Percentiles rank a stretch among this genome's conserved stretches.
Evolutionary conservation across 2,113 vertebrate genomes (phyloP).

Genomic region (Marcusenius ussheri): DNA sequence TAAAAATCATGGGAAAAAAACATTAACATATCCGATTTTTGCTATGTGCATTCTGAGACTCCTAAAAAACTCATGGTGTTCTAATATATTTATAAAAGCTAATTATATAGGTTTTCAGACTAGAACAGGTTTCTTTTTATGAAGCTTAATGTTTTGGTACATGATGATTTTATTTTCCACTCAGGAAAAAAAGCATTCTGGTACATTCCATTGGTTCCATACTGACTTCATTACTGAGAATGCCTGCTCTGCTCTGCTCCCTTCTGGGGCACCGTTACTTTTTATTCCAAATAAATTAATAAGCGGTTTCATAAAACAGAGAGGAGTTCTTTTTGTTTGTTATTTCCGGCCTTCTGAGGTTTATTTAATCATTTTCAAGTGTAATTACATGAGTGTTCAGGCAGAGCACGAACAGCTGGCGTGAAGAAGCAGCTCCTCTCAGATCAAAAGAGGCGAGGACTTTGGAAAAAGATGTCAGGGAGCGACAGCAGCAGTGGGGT

Average conservation of each 20-base stretch:
- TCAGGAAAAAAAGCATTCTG: neutral
- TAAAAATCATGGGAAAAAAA: neutral
- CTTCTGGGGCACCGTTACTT: neutral
- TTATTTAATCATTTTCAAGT: slow-evolving; percentile 7
- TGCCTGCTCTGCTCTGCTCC: neutral
- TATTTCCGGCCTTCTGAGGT: neutral
- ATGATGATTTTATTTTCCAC: slow-evolving; percentile 8
- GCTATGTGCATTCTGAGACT: neutral
- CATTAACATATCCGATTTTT: neutral
- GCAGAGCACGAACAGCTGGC: neutral
- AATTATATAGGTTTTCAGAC: neutral
- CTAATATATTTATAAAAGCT: neutral
- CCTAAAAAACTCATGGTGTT: neutral
- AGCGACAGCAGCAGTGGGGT: neutral
- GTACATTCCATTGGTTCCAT: neutral
- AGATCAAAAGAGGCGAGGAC: neutral
- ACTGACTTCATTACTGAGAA: neutral
- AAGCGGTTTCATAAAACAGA: neutral
- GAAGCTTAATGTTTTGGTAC: neutral
- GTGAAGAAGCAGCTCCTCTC: neutral
- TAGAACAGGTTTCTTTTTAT: neutral
- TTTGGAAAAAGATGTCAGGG: neutral
- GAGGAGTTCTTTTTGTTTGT: neutral
- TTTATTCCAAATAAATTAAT: neutral
- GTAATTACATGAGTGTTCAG: slow-evolving; percentile 10